Conservation (phyloP, 2,797 vertebrate genomes). For the Brachymystax lenok region DNA sequence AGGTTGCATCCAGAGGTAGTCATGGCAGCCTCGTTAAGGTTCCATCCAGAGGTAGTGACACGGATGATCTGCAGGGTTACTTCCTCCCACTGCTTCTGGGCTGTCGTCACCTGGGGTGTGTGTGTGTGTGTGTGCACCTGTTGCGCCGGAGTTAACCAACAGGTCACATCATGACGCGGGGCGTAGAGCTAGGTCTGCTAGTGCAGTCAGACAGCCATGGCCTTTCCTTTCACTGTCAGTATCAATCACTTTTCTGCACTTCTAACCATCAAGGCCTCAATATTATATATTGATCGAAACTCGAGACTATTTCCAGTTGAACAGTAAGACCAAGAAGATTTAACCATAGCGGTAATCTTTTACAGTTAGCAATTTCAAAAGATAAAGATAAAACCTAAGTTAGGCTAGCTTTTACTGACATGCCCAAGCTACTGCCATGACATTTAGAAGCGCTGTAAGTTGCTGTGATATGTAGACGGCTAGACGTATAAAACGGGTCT, state of each 20-base stretch:
- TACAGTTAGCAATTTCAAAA: not conserved
- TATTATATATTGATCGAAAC: not conserved
- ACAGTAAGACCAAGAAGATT: not conserved
- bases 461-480: not conserved
- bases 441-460: not conserved
- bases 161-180: not conserved
- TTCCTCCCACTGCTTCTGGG: not conserved
- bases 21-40: not conserved
- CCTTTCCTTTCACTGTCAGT: not conserved
- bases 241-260: not conserved
- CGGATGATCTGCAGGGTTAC: not conserved
- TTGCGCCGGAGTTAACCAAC: not conserved
- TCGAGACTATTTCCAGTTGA: not conserved
- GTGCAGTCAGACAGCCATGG: slow-evolving; percentile 11
- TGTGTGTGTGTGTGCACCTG: not conserved
- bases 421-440: not conserved
- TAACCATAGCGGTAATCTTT: not conserved
- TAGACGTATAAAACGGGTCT: too few relatives aligned
- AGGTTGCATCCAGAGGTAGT: too few relatives aligned
- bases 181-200: not conserved
- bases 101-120: not conserved
- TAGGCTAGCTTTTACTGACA: not conserved
- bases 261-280: not conserved
- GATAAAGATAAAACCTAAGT: not conserved
- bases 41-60: slow-evolving; percentile 13